Evolutionary conservation across 2,113 vertebrate genomes (phyloP), one percentile per base, ranked within the genome.

Genomic region (Nothocercus julius): DNA sequence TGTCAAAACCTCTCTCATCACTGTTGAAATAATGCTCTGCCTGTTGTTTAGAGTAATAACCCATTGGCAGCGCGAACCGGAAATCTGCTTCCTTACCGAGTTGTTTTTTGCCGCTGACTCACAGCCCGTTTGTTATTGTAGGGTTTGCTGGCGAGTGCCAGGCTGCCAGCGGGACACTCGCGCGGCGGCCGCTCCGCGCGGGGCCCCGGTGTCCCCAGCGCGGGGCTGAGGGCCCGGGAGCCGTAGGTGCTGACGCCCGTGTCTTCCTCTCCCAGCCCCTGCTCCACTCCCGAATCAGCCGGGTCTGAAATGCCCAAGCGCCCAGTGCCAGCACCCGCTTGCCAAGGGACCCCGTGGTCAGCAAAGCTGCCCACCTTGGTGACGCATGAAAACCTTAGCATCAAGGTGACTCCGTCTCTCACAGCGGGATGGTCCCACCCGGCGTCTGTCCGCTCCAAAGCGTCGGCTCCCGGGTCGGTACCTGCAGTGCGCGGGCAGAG

Each of bases 31-130:
- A 95, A 95, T 87, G 93, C 93, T 93, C 78, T 72, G 85, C 95
- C 91, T 93, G 95, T 96, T 95, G 95, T 96, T 96, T 95, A 87
- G 91, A 96, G 89, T 95, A 96, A 94, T 96, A 95, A 92, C 91
- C 95, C 93, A 73, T 90, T 96, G 96, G 96, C 96, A 97, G 96
- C 90, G 87, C 61, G 83, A 89, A 94, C 95, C 78, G 88, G 96
- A 97, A 97, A 96, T 95, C 95, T 95, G 95, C 86, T 97, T 97
- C 92, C 92, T 97, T 95, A 91, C 73, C 36, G 19, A 91, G 96
- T 93, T 97, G 95, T 85, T 95, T 97, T 96, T 92, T 97, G 93
- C 80, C 85, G 94, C 90, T 95, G 95, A 96, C 96, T 97, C 95
- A 95, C 94, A 73, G 77, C 77, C 93, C 72, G 61, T 94, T 89